Base-by-base conservation (phyloP, 37 sponge, comb jelly and placozoan genomes). In the Axinella damicornis region DNA sequence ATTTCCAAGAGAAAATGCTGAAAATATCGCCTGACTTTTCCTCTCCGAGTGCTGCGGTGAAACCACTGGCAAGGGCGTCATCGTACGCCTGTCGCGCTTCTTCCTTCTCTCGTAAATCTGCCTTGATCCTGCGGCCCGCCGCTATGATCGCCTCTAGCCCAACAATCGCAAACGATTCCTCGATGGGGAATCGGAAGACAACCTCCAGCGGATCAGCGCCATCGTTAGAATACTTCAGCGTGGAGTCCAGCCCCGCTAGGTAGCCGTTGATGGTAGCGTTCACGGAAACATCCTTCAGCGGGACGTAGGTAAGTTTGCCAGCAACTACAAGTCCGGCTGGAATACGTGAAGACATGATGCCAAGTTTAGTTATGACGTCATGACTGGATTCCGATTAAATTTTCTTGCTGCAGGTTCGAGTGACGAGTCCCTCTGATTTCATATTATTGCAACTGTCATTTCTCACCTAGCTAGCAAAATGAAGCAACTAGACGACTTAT, bases 21-120 rank as follows among this genome's bases (percentile, higher is more conserved):
- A 95, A 80, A 30, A 95, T 92, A 81, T 95, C 96, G 53, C 85
- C 85, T 1, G 69, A 55, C 70, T 87, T 82, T 69, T 95, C 89
- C 59, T 95, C 91, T 16, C 55, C 93, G 5, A 87, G 41, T 2
- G 85, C 84, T 52, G 96, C 96, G 74, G 93, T 87, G 55, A 53
- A 37, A 1, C 92, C 96, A 38, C 90, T 80, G 54, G 90, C 79
- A 0, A 92, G 81, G 28, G 93, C 96, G 41, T 95, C 88, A 27
- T 92, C 87, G 63, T 92, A 95, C 70, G 65, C 66, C 31, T 69
- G 41, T 63, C 36, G 83, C 5, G 96, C 96, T 61, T 92, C 90
- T 81, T 86, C 88, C 56, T 89, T 92, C 84, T 89, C 92, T 33
- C 75, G 72, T 25, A 95, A 57, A 36, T 80, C 84, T 11, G 89